Evolutionary conservation across 2,113 vertebrate species (phyloP), one percentile per base, ranked within the genome.

Genomic region (Bubo scandiacus): DNA sequence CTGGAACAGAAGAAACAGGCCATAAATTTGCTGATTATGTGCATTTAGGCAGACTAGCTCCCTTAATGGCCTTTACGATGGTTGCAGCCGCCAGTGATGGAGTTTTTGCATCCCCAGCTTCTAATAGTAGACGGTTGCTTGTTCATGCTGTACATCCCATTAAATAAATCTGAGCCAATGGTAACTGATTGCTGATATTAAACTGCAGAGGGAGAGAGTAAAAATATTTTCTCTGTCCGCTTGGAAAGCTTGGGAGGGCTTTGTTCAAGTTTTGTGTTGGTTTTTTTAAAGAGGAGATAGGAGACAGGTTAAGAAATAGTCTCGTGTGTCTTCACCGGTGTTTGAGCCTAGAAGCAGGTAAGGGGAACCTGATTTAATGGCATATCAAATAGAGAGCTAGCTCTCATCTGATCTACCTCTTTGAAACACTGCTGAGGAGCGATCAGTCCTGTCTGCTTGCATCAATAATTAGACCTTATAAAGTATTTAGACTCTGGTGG

Each of bases 1-100:
- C 88, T 73, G 81, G 81, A 91, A 59, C 68, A 81, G 86, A 66
- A 97, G 92, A 81, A 96, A 49, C 91, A 95, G 95, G 85, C 95
- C 92, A 91, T 97, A 97, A 96, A 97, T 96, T 92, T 95, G 89
- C 82, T 86, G 94, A 94, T 97, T 92, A 94, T 92, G 94, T 94
- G 95, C 90, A 86, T 94, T 97, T 95, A 95, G 95, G 93, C 83
- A 91, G 86, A 81, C 74, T 54, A 47, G 90, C 82, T 97, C 96
- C 90, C 95, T 96, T 96, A 94, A 97, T 86, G 86, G 96, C 89
- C 91, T 97, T 96, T 94, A 82, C 17, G 3, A 80, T 21, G 55
- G 82, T 65, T 94, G 95, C 93, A 94, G 78, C 94, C 8, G 11
- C 52, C 90, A 75, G 87, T 57, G 87, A 82, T 88, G 89, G 92